A percentile compares a stretch with the other conserved stretches of the same genome.
phyloP scores from a whole-genome alignment of 2,113 vertebrate species.

The Caretta caretta region DNA sequence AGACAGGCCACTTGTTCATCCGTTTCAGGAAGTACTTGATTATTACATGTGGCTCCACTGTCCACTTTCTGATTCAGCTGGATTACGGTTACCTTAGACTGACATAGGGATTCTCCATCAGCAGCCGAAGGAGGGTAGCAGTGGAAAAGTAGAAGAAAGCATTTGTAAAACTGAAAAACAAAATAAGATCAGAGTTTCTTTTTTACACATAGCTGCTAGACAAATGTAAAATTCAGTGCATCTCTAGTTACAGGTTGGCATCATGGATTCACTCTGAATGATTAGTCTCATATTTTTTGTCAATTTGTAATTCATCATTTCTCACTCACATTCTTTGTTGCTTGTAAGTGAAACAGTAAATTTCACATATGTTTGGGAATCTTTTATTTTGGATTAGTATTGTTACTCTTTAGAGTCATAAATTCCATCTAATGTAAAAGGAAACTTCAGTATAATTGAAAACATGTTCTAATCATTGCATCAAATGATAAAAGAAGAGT shows the following conservation, averaged over 20 bases:
- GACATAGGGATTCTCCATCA: slow-evolving; percentile 67
- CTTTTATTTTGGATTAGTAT: background rate
- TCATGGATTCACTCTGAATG: background rate
- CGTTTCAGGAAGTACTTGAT: background rate
- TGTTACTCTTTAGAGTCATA: background rate
- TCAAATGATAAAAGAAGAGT: slow-evolving; percentile 33
- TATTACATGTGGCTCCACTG: rapidly evolving
- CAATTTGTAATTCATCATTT: background rate
- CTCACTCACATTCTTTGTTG: background rate
- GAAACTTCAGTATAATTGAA: background rate
- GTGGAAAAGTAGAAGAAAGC: slow-evolving; percentile 84
- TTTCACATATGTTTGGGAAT: background rate
- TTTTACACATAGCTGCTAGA: background rate
- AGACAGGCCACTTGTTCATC: slow-evolving; percentile 5
- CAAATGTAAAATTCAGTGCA: background rate
- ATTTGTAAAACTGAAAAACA: slow-evolving; percentile 85
- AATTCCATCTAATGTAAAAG: background rate
- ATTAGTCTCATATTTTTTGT: background rate
- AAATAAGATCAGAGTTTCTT: background rate
- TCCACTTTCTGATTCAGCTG: slow-evolving; percentile 70
- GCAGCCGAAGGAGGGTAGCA: slow-evolving; percentile 63
- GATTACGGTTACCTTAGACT: slow-evolving; percentile 79
- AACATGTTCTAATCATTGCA: slow-evolving; percentile 28
- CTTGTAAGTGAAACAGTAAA: background rate
- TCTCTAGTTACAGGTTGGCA: background rate